Evolutionary conservation across 2,113 vertebrate genomes (phyloP).

Genomic region (Psilopogon haemacephalus): DNA sequence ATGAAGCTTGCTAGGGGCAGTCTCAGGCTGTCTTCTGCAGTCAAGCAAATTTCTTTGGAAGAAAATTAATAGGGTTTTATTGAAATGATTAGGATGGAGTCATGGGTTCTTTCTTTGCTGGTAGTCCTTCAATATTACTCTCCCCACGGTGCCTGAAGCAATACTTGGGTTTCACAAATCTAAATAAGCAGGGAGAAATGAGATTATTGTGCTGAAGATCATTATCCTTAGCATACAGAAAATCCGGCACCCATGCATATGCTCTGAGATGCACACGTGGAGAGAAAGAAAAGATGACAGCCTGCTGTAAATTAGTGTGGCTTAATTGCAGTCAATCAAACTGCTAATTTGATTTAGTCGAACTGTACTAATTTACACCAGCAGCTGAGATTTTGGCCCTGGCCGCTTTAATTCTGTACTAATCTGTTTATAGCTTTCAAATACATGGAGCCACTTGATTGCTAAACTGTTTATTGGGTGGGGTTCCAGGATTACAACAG

Average conservation of each 20-base stretch:
- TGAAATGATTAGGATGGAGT: slow-evolving; percentile 31
- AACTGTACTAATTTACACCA: slow-evolving; percentile 35
- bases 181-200: not conserved
- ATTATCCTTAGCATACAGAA: not conserved
- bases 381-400: slow-evolving; percentile 24
- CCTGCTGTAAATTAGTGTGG: slow-evolving; percentile 22
- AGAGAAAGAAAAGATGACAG: slow-evolving; percentile 1
- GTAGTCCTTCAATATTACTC: not conserved
- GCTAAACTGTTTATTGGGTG: slow-evolving; percentile 77
- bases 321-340: slow-evolving; percentile 57
- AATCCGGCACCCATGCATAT: not conserved
- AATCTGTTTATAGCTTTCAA: slow-evolving; percentile 68
- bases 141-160: not conserved
- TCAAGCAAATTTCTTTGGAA: slow-evolving; percentile 34
- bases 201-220: slow-evolving; percentile 1
- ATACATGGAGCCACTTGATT: slow-evolving; percentile 57
- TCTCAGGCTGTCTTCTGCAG: not conserved
- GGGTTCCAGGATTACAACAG: slow-evolving; percentile 68
- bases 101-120: not conserved
- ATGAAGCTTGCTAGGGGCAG: not conserved
- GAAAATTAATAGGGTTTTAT: not conserved
- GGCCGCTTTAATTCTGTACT: slow-evolving; percentile 48
- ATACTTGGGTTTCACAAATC: not conserved
- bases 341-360: slow-evolving; percentile 54
- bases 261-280: not conserved